Evolutionary conservation across 2,888 invertebrate species (phyloP).

Genomic region (Baccha elongata): DNA sequence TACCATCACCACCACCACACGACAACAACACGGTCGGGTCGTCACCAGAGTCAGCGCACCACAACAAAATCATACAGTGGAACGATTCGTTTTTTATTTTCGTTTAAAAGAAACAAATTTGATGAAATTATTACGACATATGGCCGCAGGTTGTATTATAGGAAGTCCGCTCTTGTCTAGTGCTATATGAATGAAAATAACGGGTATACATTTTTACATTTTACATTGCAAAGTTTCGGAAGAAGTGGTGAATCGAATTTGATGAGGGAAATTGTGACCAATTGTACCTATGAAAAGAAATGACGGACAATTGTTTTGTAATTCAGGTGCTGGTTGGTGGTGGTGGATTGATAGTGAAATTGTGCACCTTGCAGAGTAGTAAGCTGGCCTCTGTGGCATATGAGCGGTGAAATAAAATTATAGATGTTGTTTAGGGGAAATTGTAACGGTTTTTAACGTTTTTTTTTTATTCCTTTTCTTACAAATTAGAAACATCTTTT

Average conservation of each 20-base stretch:
- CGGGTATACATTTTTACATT: conserved; percentile 49
- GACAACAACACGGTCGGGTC: conserved; percentile 39
- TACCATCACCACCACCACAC: conserved; percentile 13
- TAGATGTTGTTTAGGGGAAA: conserved; percentile 55
- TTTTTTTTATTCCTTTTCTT: not conserved
- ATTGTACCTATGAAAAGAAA: too few relatives aligned
- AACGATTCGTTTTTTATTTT: conserved; percentile 53
- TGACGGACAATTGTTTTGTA: conserved; percentile 17
- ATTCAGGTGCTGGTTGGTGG: not conserved
- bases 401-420: conserved; percentile 67
- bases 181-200: conserved; percentile 32
- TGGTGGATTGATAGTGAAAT: conserved; percentile 25
- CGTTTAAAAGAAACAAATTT: conserved; percentile 42
- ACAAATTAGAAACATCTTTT: conserved; percentile 21
- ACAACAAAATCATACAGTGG: conserved; percentile 65
- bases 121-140: conserved; percentile 71
- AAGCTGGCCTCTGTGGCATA: conserved; percentile 25
- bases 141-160: conserved; percentile 58
- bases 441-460: conserved; percentile 54
- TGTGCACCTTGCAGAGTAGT: conserved; percentile 50
- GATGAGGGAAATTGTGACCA: conserved; percentile 71
- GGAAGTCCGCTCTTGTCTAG: conserved; percentile 49
- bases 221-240: conserved; percentile 48
- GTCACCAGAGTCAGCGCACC: conserved; percentile 34
- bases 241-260: conserved; percentile 69